phyloP scores from a whole-genome alignment of 92 coral and sea anemone genomes.

The Phenganax subtilis region DNA sequence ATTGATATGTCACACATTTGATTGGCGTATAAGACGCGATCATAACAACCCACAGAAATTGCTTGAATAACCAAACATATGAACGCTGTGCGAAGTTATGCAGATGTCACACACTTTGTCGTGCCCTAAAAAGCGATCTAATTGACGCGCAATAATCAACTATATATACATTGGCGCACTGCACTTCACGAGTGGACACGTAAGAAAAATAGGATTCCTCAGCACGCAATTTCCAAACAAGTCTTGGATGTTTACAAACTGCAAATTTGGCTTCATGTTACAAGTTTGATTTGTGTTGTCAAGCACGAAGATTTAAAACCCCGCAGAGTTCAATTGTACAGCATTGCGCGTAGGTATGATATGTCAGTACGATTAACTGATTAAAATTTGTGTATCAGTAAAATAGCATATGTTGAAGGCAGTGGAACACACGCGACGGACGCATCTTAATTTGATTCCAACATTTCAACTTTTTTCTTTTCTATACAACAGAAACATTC shows the following conservation, averaged over 20 bases:
- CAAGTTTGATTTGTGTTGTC: not conserved
- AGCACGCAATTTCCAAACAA: not conserved
- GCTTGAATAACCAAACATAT: not conserved
- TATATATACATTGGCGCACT: conserved; percentile 3
- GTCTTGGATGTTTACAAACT: not conserved
- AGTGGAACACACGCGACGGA: not conserved
- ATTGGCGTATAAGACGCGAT: not conserved
- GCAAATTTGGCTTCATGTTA: not conserved
- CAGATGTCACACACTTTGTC: conserved; percentile 18
- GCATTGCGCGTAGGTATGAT: conserved; percentile 6
- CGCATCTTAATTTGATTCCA: not conserved
- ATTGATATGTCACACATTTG: not conserved
- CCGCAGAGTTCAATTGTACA: not conserved
- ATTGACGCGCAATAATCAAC: conserved; percentile 14
- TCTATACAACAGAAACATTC: not conserved
- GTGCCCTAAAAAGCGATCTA: conserved; percentile 15
- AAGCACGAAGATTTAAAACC: not conserved
- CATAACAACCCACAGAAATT: not conserved
- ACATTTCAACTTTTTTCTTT: not conserved
- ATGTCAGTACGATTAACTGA: not conserved
- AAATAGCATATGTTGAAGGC: conserved; percentile 6
- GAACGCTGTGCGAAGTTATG: conserved; percentile 14
- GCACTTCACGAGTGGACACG: not conserved
- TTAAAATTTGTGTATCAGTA: not conserved
- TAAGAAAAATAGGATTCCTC: not conserved